phyloP scores from a whole-genome alignment of 1,140 invertebrate genomes.

The Euborellia annulipes region DNA sequence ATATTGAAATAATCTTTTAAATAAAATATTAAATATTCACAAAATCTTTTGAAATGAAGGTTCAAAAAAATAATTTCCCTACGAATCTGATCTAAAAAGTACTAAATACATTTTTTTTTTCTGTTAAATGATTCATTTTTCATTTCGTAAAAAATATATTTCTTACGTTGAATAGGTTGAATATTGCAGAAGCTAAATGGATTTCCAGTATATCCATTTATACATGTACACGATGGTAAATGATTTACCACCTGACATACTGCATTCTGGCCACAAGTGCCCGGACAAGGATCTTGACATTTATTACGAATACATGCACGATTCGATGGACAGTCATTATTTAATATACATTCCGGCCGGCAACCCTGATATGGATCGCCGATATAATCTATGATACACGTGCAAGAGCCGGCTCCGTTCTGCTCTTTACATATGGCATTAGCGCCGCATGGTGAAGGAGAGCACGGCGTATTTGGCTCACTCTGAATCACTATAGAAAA shows the following conservation, averaged over 20 bases:
- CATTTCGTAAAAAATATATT: background rate
- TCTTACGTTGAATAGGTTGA: slow-evolving; percentile 15
- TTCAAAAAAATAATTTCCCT: no score
- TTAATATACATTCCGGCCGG: slow-evolving; percentile 31
- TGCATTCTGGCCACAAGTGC: slow-evolving; percentile 33
- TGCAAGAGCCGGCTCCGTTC: slow-evolving; percentile 40
- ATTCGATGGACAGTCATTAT: slow-evolving; percentile 30
- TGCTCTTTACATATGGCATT: slow-evolving; percentile 28
- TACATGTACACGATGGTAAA: slow-evolving; percentile 37
- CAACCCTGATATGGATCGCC: slow-evolving; percentile 34
- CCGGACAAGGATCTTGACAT: slow-evolving; percentile 34
- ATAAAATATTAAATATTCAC: no score
- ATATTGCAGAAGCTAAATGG: slow-evolving; percentile 33
- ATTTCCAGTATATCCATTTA: slow-evolving; percentile 36
- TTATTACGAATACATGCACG: slow-evolving; percentile 29
- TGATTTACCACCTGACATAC: slow-evolving; percentile 37
- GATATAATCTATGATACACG: slow-evolving; percentile 31
- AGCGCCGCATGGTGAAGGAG: slow-evolving; percentile 29
- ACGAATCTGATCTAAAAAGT: no score
- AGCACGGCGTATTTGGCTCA: slow-evolving; percentile 22
- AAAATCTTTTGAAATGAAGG: no score
- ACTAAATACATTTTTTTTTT: background rate
- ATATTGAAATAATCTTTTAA: no score
- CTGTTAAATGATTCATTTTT: background rate
- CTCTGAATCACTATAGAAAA: no score